Percentiles rank a stretch among this genome's conserved stretches.
phyloP scores from a whole-genome alignment of 2,113 vertebrate species.

The Connochaetes taurinus region DNA sequence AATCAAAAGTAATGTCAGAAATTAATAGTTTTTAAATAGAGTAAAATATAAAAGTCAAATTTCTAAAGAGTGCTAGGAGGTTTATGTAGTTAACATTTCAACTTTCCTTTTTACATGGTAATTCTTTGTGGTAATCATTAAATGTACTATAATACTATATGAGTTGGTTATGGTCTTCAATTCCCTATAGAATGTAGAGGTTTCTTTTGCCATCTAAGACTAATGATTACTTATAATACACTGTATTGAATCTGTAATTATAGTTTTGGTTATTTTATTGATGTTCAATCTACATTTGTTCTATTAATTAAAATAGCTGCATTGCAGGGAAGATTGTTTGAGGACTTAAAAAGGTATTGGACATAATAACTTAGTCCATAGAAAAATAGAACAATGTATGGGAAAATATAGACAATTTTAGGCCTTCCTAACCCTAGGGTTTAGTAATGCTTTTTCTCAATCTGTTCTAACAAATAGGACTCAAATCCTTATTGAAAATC shows the following conservation, averaged over 20 bases:
- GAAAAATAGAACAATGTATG: constrained; percentile 14
- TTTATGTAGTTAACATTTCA: background rate
- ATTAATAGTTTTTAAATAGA: background rate
- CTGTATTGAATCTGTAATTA: constrained; percentile 41
- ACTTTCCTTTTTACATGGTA: background rate
- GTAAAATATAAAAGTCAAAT: background rate
- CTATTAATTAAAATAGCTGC: constrained; percentile 45
- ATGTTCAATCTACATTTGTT: constrained; percentile 31
- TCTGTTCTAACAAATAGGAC: background rate
- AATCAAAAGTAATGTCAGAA: constrained; percentile 26
- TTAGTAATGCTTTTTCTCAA: constrained; percentile 18
- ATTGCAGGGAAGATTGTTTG: constrained; percentile 3
- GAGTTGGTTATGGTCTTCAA: constrained; percentile 7
- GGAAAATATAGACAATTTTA: background rate
- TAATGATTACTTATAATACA: constrained; percentile 47
- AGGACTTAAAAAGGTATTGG: background rate
- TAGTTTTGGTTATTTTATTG: constrained; percentile 57
- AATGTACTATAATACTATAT: background rate
- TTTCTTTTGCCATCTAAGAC: constrained; percentile 56
- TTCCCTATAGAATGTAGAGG: constrained; percentile 1
- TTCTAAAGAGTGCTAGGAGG: background rate
- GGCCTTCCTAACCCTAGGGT: background rate
- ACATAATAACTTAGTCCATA: background rate
- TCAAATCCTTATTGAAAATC: constrained; percentile 9
- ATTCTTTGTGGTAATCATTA: constrained; percentile 7